phyloP scores from a whole-genome alignment of 2,797 vertebrate species.

The Thunnus albacares region DNA sequence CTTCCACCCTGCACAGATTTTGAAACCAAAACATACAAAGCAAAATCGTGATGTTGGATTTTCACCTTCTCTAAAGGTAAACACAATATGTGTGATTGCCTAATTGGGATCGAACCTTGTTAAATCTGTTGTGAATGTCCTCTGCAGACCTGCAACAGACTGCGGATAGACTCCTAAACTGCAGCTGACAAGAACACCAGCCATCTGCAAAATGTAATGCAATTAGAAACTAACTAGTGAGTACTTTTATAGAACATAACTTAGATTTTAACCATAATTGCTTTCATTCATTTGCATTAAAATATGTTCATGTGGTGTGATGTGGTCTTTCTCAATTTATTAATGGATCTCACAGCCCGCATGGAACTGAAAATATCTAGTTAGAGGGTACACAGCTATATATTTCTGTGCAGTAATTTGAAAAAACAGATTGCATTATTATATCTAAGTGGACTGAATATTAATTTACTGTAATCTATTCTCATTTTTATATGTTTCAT shows the following conservation, averaged over 20 bases:
- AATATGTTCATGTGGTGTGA: conserved; percentile 56
- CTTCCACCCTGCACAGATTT: background rate
- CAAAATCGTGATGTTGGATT: background rate
- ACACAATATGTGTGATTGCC: conserved; percentile 30
- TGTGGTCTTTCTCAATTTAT: conserved; percentile 61
- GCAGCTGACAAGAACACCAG: conserved; percentile 21
- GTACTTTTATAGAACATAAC: background rate
- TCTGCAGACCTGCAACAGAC: conserved; percentile 35
- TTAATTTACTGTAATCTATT: background rate
- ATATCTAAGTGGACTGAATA: background rate
- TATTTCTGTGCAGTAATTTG: background rate
- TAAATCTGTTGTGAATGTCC: conserved; percentile 26
- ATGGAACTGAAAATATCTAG: conserved; percentile 45
- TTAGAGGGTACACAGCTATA: background rate
- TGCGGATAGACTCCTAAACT: conserved; percentile 31
- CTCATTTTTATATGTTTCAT: background rate
- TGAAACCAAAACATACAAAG: background rate
- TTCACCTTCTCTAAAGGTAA: background rate
- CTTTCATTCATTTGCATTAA: background rate
- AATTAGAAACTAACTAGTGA: conserved; percentile 1
- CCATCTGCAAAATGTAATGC: conserved; percentile 23
- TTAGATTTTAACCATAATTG: background rate
- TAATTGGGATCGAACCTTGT: conserved; percentile 43
- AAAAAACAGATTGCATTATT: background rate
- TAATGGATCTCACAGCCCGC: conserved; percentile 73